Percentiles rank a stretch among this genome's conserved stretches.
Evolutionary conservation across 1,140 invertebrate genomes (phyloP).

Genomic region (Sitophilus oryzae): DNA sequence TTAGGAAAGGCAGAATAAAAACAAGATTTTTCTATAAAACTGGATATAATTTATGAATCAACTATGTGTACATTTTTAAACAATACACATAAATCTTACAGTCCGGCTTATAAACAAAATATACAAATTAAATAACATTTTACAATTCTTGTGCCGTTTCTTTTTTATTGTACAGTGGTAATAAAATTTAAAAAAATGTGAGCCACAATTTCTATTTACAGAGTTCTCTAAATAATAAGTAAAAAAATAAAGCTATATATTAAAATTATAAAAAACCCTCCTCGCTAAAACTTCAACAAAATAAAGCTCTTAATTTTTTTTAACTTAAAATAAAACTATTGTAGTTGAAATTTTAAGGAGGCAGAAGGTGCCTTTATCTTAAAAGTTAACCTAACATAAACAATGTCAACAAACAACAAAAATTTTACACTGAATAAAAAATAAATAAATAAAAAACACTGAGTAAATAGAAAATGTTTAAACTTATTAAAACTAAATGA

Average conservation of each 20-base stretch:
- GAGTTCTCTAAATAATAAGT: slow-evolving; percentile 19
- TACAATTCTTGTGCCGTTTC: slow-evolving; percentile 27
- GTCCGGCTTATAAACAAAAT: slow-evolving; percentile 37
- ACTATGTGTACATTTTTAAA: slow-evolving; percentile 40
- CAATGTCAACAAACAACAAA: slow-evolving; percentile 27
- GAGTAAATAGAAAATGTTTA: slow-evolving; percentile 23
- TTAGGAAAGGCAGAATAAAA: slow-evolving; percentile 6
- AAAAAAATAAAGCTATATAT: slow-evolving; percentile 23
- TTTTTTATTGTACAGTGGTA: slow-evolving; percentile 30
- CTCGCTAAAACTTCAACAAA: slow-evolving; percentile 15
- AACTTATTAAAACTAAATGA: slow-evolving; percentile 10
- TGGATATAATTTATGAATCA: slow-evolving; percentile 42
- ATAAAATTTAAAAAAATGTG: slow-evolving; percentile 24
- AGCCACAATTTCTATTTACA: slow-evolving; percentile 27
- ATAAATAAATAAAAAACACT: slow-evolving; percentile 25
- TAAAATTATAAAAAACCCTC: slow-evolving; percentile 9
- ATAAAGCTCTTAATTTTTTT: slow-evolving; percentile 14
- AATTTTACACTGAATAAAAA: slow-evolving; percentile 21
- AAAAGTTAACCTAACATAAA: slow-evolving; percentile 19
- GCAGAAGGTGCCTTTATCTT: background rate
- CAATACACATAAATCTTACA: slow-evolving; percentile 40
- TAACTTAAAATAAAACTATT: slow-evolving; percentile 7
- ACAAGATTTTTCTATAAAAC: slow-evolving; percentile 35
- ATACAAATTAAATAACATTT: slow-evolving; percentile 37
- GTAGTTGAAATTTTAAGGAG: background rate